A percentile compares a stretch with the other conserved stretches of the same genome.
Evolutionary conservation across 2,888 invertebrate species (phyloP).

Genomic region (Drosophila falleni): DNA sequence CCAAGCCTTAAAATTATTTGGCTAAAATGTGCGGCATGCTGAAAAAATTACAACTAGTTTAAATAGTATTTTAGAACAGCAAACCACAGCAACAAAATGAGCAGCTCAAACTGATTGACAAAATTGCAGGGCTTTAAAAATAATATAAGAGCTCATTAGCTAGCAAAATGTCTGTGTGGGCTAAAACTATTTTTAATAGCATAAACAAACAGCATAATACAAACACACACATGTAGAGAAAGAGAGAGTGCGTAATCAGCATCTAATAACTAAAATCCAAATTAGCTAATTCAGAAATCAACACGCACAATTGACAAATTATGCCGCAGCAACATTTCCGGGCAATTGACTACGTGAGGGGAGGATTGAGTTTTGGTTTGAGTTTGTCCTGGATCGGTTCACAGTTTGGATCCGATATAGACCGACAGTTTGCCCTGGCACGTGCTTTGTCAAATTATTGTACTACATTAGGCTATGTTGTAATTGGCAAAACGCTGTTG

Average conservation of each 20-base stretch:
- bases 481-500: too few relatives aligned
- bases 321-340: conserved; percentile 81
- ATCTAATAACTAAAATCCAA: conserved; percentile 81
- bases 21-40: conserved; percentile 38
- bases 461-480: conserved; percentile 41
- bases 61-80: conserved; percentile 29
- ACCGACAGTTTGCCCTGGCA: conserved; percentile 42
- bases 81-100: conserved; percentile 46
- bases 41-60: conserved; percentile 52
- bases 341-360: conserved; percentile 76
- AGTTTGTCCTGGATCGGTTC: conserved; percentile 2
- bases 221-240: neutral
- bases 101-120: conserved; percentile 37
- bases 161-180: conserved; percentile 36
- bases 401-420: conserved; percentile 21
- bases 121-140: conserved; percentile 29
- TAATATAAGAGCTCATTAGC: conserved; percentile 70
- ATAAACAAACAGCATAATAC: conserved; percentile 18
- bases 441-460: conserved; percentile 75
- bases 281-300: conserved; percentile 83
- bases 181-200: conserved; percentile 46
- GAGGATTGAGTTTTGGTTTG: conserved; percentile 2
- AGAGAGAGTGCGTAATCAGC: conserved; percentile 67
- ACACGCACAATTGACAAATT: conserved; percentile 82
- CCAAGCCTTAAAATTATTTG: conserved; percentile 29